Conservation (phyloP, 2,113 vertebrate genomes). For the Semnornis frantzii region DNA sequence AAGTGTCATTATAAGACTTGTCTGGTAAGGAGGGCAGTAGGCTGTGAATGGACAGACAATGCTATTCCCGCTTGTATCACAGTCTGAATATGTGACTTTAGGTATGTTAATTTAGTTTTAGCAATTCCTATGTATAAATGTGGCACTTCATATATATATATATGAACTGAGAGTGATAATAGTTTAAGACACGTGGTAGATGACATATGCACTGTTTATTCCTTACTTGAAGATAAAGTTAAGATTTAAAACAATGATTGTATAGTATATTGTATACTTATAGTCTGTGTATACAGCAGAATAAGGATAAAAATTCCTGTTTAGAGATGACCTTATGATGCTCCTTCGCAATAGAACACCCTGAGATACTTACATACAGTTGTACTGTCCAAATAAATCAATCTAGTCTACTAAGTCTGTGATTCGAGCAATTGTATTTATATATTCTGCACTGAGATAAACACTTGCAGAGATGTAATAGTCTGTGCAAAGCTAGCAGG, state of each 20-base stretch:
- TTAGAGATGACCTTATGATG: background rate
- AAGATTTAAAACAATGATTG: background rate
- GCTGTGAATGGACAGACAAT: background rate
- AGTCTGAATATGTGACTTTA: background rate
- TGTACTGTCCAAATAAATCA: background rate
- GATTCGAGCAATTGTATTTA: rapidly evolving
- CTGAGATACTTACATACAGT: background rate
- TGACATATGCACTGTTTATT: background rate
- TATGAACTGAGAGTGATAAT: background rate
- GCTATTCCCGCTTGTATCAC: background rate
- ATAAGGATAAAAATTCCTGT: background rate
- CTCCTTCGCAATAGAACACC: background rate
- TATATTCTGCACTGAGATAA: background rate
- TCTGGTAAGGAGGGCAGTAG: background rate
- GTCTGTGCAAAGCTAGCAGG: background rate
- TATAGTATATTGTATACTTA: background rate
- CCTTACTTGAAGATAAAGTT: background rate
- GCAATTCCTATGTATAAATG: background rate
- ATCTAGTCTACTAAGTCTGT: background rate
- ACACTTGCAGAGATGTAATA: background rate
- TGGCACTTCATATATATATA: background rate
- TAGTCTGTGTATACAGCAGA: background rate
- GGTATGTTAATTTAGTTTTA: background rate
- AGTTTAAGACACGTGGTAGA: background rate
- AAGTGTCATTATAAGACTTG: background rate